phyloP scores from a whole-genome alignment of 2,113 vertebrate genomes.

The Siniperca chuatsi region DNA sequence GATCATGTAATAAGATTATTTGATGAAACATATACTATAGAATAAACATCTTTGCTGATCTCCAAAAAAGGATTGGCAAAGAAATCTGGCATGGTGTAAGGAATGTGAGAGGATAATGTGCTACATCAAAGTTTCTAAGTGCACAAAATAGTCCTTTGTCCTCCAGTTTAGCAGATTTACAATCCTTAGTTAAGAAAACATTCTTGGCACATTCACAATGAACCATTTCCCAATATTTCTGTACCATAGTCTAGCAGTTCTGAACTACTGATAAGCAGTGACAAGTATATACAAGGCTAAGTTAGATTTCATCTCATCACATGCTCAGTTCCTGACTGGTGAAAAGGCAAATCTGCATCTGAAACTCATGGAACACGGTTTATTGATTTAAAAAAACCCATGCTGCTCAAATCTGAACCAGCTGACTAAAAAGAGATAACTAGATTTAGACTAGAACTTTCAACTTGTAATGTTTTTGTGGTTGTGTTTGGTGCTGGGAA shows the following conservation, averaged over 20 bases:
- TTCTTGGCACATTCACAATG: conserved; percentile 27
- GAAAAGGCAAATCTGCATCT: background rate
- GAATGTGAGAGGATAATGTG: background rate
- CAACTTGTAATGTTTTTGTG: background rate
- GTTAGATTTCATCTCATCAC: conserved; percentile 38
- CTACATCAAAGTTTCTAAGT: background rate
- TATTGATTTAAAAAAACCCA: conserved; percentile 12
- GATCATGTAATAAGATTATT: background rate
- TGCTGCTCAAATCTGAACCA: conserved; percentile 47
- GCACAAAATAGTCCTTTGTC: conserved; percentile 40
- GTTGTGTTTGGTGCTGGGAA: background rate
- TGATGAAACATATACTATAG: background rate
- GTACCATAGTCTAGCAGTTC: background rate
- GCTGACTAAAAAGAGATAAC: conserved; percentile 43
- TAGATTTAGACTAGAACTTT: conserved; percentile 8
- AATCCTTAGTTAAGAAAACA: conserved; percentile 13
- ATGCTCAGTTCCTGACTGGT: conserved; percentile 24
- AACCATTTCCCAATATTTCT: conserved; percentile 6
- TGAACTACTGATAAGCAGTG: conserved; percentile 1
- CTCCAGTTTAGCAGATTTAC: conserved; percentile 33
- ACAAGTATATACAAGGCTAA: background rate
- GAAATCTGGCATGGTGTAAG: background rate
- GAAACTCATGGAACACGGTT: conserved; percentile 17
- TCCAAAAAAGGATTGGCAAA: background rate
- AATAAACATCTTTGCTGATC: background rate